Evolutionary conservation across 2,797 vertebrate species (phyloP), one percentile per base, ranked within the genome.

Genomic region (Cetoscarus ocellatus): DNA sequence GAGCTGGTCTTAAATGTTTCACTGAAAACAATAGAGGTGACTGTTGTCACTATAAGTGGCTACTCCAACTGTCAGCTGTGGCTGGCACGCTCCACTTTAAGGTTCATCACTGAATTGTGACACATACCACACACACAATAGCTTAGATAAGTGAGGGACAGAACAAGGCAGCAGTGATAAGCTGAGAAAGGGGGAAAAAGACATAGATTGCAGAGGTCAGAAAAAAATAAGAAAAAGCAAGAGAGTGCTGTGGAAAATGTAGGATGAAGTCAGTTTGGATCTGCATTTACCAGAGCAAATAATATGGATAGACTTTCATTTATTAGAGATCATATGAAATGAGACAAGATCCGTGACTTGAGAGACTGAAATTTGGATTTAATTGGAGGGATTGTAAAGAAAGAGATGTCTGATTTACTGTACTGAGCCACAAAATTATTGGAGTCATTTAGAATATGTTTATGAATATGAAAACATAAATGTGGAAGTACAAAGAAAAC

Each of bases 61-160:
- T 9, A 56, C 15, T 49, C 12, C 19, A 47, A 51, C 39, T 18
- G 70, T 63, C 50, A 67, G 70, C 67, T 39, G 70, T 40, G 9
- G 35, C 47, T 77, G 64, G 51, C 67, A 74, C 73, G 0, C 36
- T 34, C 18, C 34, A 51, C 40, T 39, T 40, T 60, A 17, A 65
- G 18, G 60, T 36, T 56, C 7, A 55, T 44, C 40, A 10, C 40
- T 4, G 10, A 12, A 0, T 13, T 12, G 58, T 44, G 17, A 49
- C 42, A 54, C 43, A 17, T 8, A 43, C 47, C 3, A 6, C 27
- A 12, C 18, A 2, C 48, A 8, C 27, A 36, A 13, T 48, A 18
- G 18, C 15, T 35, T 11, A 43, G n/a, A 12, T 52, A 14, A 34
- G 13, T 35, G 17, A 17, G 44, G 6, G n/a, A 60, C 1, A 7